phyloP scores from a whole-genome alignment of 2,797 vertebrate genomes.

The Acanthiza pusilla region DNA sequence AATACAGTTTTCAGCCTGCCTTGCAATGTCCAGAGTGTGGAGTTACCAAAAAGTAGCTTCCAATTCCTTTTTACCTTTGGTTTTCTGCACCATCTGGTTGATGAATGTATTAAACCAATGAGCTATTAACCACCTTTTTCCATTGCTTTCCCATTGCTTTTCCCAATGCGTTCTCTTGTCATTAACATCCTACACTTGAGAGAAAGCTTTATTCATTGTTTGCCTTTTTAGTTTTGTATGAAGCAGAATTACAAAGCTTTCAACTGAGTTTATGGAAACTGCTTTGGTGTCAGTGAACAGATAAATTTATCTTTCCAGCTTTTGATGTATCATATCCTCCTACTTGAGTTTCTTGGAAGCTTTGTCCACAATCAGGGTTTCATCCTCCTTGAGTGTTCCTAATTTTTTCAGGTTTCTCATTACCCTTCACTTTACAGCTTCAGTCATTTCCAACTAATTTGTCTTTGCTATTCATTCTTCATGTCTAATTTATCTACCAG shows the following conservation, averaged over 20 bases:
- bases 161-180: neutral
- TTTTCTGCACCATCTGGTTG: slow-evolving; percentile 28
- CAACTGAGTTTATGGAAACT: neutral
- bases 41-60: slow-evolving; percentile 10
- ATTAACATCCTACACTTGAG: neutral
- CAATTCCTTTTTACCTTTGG: neutral
- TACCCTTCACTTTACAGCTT: neutral
- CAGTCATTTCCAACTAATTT: neutral
- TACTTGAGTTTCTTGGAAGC: neutral
- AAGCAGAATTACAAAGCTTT: neutral
- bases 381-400: neutral
- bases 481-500: neutral
- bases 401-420: neutral
- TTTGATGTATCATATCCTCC: neutral
- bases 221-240: neutral
- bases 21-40: neutral
- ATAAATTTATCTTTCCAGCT: neutral
- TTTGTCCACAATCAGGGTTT: neutral
- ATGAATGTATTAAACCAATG: slow-evolving; percentile 2
- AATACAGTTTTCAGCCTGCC: neutral
- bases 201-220: neutral
- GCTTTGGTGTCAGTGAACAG: neutral
- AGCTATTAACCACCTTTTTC: slow-evolving; percentile 20
- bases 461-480: neutral
- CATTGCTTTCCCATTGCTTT: neutral